Conservation (phyloP, 2,888 invertebrate species). For the Ryuthela nishihirai region DNA sequence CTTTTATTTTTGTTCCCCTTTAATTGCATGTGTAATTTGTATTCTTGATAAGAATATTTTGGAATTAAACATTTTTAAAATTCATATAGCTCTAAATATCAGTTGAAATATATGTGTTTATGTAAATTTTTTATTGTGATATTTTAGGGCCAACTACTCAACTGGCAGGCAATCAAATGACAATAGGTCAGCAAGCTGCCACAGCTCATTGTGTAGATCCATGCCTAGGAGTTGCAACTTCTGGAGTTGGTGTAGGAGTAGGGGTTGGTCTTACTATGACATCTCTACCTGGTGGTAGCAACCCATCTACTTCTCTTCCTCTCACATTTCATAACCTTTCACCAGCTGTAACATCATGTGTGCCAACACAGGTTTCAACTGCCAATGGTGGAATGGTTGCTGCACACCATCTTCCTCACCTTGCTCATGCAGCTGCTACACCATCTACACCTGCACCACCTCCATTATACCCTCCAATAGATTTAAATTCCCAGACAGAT, state of each 20-base stretch:
- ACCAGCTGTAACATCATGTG: slow-evolving; percentile 44
- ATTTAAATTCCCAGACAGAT: slow-evolving; percentile 97
- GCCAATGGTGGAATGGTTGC: slow-evolving; percentile 8
- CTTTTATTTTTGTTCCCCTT: too few relatives aligned
- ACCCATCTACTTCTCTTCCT: slow-evolving; percentile 25
- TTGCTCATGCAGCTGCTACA: slow-evolving; percentile 25
- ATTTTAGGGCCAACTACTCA: slow-evolving; percentile 34
- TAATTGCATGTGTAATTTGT: too few relatives aligned
- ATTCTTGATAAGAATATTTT: too few relatives aligned
- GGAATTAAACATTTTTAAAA: not conserved
- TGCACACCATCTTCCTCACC: slow-evolving; percentile 19
- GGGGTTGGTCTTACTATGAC: slow-evolving; percentile 21
- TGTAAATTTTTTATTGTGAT: not conserved
- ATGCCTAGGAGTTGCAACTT: slow-evolving; percentile 13
- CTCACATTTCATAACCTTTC: slow-evolving; percentile 40
- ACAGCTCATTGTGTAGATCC: slow-evolving; percentile 39
- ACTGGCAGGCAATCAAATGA: slow-evolving; percentile 26
- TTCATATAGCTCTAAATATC: not conserved
- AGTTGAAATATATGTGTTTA: not conserved
- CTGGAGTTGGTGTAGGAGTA: slow-evolving; percentile 9
- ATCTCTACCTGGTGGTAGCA: slow-evolving; percentile 15
- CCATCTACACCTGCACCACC: slow-evolving; percentile 39
- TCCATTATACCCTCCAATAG: slow-evolving; percentile 51
- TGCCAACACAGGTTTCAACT: slow-evolving; percentile 19
- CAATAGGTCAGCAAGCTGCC: slow-evolving; percentile 23